phyloP scores from a whole-genome alignment of 2,113 vertebrate genomes.

The Irena cyanogastra region DNA sequence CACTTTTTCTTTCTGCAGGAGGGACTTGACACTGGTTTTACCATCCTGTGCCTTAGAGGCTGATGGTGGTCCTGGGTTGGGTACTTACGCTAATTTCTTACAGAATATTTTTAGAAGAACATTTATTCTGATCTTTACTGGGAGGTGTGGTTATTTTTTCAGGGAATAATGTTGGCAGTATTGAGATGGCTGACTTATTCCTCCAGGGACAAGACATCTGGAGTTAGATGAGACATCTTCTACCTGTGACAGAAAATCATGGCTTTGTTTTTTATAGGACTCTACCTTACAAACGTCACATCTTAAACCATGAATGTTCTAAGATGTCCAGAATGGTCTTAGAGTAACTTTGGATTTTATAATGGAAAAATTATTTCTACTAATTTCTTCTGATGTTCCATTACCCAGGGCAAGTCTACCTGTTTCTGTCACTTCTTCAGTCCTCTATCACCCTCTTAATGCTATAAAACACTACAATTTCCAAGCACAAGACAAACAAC shows the following conservation, averaged over 20 bases:
- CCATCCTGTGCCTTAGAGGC: neutral
- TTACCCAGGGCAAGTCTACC: neutral
- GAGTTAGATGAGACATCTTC: neutral
- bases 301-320: neutral
- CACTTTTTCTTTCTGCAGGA: neutral
- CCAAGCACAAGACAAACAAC: neutral
- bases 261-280: neutral
- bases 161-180: neutral
- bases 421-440: neutral
- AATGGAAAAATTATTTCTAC: neutral
- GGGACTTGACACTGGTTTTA: neutral
- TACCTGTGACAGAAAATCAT: neutral
- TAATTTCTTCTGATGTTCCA: neutral
- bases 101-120: neutral
- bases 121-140: neutral
- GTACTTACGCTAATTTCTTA: neutral
- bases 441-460: neutral
- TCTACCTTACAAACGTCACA: neutral
- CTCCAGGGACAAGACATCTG: neutral
- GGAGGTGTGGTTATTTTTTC: neutral
- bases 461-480: neutral
- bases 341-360: neutral
- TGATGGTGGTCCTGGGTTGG: neutral
- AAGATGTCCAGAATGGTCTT: neutral
- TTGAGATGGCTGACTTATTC: neutral